Evolutionary conservation across 2,113 vertebrate species (phyloP), one percentile per base, ranked within the genome.

Genomic region (Macrotus californicus): DNA sequence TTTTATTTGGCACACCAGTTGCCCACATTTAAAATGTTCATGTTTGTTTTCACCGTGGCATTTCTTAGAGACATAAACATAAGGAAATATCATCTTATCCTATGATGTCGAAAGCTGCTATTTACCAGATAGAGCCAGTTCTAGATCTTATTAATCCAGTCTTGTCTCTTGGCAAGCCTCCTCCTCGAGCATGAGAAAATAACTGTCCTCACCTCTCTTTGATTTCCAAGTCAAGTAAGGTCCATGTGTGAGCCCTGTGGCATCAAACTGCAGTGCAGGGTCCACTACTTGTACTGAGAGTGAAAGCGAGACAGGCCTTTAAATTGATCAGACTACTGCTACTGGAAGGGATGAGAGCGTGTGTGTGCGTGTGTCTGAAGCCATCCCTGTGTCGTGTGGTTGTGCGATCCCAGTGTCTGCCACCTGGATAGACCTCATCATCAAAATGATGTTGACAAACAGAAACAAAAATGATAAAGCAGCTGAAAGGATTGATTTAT

Each of bases 161-260:
- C 95, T 77, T 54, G 95, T 79, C 72, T 89, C 70, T 54, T n/a
- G 46, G 85, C 39, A 76, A 69, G 87, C 73, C 89, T 96, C 31
- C 81, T 48, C 24, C 50, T 50, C 46, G 56, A 91, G 54, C 21
- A 69, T 46, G 26, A 75, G 89, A 88, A 86, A 41, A 43, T 26
- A 91, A 34, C n/a, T 31, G 43, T 50, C 4, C 85, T 97, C 39
- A 81, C 39, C 61, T 79, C 11, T 94, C 84, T 73, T 93, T 92
- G 72, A 92, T 97, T 61, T 96, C 48, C 82, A 86, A 91, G 31
- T 87, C 95, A 73, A 95, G 84, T 0, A 0, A 1, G 14, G 93
- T 87, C 97, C 93, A 85, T 36, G 73, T 34, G 48, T 14, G 87
- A 72, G 76, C 84, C 96, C 95, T 52, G 92, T 34, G 95, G 96